These are phyloP conservation scores for Paraplagusia blochii DNA, from an alignment of 2,113 vertebrate genomes.

Conservation along the genomic window DNA sequence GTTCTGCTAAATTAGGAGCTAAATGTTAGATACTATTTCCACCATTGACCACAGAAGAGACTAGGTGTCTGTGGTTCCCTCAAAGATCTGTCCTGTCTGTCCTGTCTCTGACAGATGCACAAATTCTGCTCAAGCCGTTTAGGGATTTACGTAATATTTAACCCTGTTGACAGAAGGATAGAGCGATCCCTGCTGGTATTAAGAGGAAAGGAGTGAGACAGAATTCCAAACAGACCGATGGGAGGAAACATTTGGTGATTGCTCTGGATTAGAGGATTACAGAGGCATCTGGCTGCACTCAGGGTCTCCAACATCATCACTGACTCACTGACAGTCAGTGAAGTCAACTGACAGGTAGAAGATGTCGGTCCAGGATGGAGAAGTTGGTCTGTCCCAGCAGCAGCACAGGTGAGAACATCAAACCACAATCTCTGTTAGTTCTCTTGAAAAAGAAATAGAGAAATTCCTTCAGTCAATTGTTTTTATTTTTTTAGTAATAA, in stretches of 20 bases:
- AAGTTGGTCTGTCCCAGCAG: not conserved
- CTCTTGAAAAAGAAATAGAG: no score
- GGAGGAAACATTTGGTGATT: conserved; percentile 50
- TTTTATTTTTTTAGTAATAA: no score
- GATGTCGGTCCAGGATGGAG: conserved; percentile 1
- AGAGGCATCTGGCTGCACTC: conserved; percentile 29
- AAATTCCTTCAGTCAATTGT: no score
- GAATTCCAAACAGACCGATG: conserved; percentile 4
- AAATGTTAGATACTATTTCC: no score
- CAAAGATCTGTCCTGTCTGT: not conserved
- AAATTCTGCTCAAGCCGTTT: not conserved
- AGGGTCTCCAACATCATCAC: conserved; percentile 9
- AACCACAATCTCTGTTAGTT: no score
- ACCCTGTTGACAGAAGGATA: conserved; percentile 17
- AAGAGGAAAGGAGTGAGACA: conserved; percentile 1
- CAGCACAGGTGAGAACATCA: conserved; percentile 35
- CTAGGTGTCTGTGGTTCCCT: no score
- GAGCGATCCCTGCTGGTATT: conserved; percentile 11
- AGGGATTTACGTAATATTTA: conserved; percentile 31
- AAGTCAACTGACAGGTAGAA: not conserved
- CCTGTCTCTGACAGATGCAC: not conserved
- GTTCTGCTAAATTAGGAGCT: no score
- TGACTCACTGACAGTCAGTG: not conserved
- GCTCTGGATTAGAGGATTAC: conserved; percentile 63
- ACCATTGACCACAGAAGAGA: no score